Evolutionary conservation across 2,888 invertebrate genomes (phyloP).

Genomic region (Leptinotarsa haldemani): DNA sequence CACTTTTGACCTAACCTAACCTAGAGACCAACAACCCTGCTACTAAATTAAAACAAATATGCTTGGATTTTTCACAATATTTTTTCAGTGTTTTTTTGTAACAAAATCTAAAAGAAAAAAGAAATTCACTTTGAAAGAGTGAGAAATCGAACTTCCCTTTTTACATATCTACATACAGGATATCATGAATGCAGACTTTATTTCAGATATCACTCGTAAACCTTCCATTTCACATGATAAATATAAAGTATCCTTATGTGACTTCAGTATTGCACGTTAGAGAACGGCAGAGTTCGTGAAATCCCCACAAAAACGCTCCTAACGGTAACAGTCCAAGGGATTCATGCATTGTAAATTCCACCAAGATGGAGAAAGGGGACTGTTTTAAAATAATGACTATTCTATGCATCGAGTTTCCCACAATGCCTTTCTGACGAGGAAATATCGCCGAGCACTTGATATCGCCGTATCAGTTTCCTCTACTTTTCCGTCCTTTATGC

Average conservation of each 20-base stretch:
- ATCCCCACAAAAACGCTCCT: slow-evolving; percentile 1
- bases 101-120: no score
- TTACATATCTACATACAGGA: no score
- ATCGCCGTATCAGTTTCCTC: slow-evolving; percentile 55
- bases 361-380: slow-evolving; percentile 37
- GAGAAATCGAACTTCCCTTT: no score
- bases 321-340: slow-evolving; percentile 6
- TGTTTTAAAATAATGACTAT: slow-evolving; percentile 59
- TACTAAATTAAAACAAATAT: no score
- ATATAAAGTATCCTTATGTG: neutral
- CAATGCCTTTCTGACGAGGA: slow-evolving; percentile 58
- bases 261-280: neutral
- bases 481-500: slow-evolving; percentile 45
- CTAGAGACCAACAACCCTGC: no score
- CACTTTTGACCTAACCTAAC: no score
- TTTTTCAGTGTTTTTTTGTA: no score
- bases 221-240: neutral
- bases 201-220: neutral
- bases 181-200: no score
- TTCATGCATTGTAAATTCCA: slow-evolving; percentile 27
- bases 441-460: slow-evolving; percentile 53
- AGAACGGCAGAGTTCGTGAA: neutral
- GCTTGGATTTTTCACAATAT: no score
- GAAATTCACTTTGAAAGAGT: no score
- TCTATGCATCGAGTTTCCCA: slow-evolving; percentile 59